Base-by-base conservation (phyloP, 2,797 vertebrate genomes). In the Peromyscus eremicus region DNA sequence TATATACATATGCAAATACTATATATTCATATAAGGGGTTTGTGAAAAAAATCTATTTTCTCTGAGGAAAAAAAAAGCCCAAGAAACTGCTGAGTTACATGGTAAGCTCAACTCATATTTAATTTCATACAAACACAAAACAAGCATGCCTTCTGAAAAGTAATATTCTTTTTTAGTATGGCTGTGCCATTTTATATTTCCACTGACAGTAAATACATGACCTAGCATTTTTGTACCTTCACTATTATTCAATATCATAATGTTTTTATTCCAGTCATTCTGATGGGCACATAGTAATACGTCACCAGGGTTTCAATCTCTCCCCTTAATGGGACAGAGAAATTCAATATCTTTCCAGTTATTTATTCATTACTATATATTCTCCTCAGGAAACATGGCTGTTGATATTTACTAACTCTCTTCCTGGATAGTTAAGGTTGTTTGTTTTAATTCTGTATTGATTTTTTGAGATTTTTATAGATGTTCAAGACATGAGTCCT, bases 1-100 rank as follows among this genome's bases (percentile, higher is more conserved):
- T 85, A 68, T 27, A 60, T 3, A 77, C 27, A 90, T n/a, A 88
- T 75, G 76, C 68, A 95, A 32, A 75, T 88, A 40, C 77, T 89
- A 14, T 66, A 37, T 10, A 43, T 76, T 66, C 19, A 13, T 23
- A 7, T 21, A n/a, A 25, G 75, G 4, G 29, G 23, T 92, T 94
- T 71, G 12, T 37, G 57, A 52, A 29, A 96, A 66, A 0, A 9
- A n/a, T 76, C n/a, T 27, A 6, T 81, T 83, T 94, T 80, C 71
- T 86, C 43, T 49, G 60, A 55, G 29, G 43, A 2, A 8, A 5
- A 92, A 46, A 89, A 79, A 92, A 55, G 43, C 16, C 16, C 40
- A 80, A n/a, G 37, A 71, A 93, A 89, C 25, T 60, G 2, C 14
- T 82, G n/a, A 9, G 8, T n/a, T 66, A 0, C 40, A 46, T 66